phyloP scores from a whole-genome alignment of 1,140 invertebrate species.

The Bombus breviceps region DNA sequence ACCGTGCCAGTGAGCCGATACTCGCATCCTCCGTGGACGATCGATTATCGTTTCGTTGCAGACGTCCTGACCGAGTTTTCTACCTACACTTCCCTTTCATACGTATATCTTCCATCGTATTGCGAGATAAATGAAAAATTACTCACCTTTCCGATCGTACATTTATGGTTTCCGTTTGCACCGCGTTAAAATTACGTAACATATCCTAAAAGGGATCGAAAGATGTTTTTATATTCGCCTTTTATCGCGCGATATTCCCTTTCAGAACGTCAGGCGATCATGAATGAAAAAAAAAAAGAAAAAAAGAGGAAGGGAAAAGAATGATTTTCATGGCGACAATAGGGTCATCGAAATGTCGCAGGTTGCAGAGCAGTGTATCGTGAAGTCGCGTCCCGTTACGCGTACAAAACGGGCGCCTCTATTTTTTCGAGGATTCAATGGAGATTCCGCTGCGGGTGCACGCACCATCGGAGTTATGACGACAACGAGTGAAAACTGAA shows the following conservation, averaged over 20 bases:
- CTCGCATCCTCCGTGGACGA: neutral
- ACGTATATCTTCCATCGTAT: too few species aligned
- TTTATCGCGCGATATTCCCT: neutral
- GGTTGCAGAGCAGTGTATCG: neutral
- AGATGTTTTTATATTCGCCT: neutral
- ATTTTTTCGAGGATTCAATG: conserved; percentile 27
- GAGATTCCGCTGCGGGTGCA: conserved; percentile 1
- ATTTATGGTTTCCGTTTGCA: neutral
- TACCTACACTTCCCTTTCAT: neutral
- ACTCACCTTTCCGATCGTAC: neutral
- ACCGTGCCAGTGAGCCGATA: neutral
- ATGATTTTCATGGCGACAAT: conserved; percentile 4
- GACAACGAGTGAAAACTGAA: conserved; percentile 24
- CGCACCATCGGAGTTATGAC: conserved; percentile 38
- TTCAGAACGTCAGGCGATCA: neutral
- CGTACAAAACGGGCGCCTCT: conserved; percentile 6
- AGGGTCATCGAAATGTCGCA: conserved; percentile 9
- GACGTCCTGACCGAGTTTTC: neutral
- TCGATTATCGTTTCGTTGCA: neutral
- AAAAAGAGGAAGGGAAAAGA: neutral
- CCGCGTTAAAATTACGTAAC: too few species aligned
- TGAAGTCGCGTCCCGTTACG: conserved; percentile 14
- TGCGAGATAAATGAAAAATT: neutral
- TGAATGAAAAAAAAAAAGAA: neutral
- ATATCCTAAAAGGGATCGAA: neutral